Evolutionary conservation across 2,888 invertebrate species (phyloP), one percentile per base, ranked within the genome.

Genomic region (Adelognathus sp.): DNA sequence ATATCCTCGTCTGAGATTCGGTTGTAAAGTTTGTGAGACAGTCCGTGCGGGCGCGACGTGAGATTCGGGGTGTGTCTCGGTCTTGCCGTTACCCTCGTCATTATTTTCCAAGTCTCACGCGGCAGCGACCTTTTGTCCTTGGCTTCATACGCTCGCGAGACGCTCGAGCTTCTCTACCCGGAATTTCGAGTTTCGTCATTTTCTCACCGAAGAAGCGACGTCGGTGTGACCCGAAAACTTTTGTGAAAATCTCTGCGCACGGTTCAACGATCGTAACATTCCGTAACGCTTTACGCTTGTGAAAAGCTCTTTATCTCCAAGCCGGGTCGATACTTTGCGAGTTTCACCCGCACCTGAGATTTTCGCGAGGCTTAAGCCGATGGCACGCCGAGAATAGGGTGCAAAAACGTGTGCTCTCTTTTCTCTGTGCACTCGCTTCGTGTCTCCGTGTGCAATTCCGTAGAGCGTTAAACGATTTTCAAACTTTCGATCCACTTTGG

Each of bases 121-220:
- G 64, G 16, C 39, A 81, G 81, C 86, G 85, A 86, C 88, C 88
- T 83, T 87, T 88, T 88, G 88, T 88, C 87, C 87, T 86, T 83
- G 81, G 85, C 86, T 86, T 88, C 87, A 82, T 83, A 81, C 79
- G 52, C 52, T 63, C 67, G 54, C 33, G 36, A 29, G 60, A n/a
- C n/a, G n/a, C n/a, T n/a, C n/a, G n/a, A n/a, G n/a, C n/a, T n/a
- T 56, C 69, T 11, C 67, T 44, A 63, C 46, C 67, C 16, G 29
- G 60, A 66, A 72, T 67, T 61, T 71, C 50, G 71, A 52, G 39
- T 1, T 18, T 63, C 41, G 41, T n/a, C 11, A 41, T 11, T 14
- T 5, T 24, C 21, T 24, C 52, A 4, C 61, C 54, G 66, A 61
- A 71, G 52, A 18, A 63, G n/a, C 56, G 14, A 70, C 41, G 16